phyloP scores from a whole-genome alignment of 2,888 invertebrate genomes.

The Pandemis cinnamomeana region DNA sequence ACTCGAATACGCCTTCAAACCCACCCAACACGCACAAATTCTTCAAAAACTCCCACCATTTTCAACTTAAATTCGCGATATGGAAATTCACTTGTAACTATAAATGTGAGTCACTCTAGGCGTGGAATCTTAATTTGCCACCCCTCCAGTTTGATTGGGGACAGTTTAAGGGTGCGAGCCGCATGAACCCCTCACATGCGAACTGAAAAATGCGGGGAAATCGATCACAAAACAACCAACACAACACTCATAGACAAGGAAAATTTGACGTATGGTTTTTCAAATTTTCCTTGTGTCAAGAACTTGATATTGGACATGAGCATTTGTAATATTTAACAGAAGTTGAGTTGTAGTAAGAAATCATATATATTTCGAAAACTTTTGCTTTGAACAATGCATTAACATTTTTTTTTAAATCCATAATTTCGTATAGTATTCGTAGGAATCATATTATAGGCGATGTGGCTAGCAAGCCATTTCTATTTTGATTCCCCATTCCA shows the following conservation, averaged over 20 bases:
- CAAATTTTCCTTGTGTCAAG: background rate
- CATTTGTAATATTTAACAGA: no score
- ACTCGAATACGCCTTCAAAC: background rate
- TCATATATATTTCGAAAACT: no score
- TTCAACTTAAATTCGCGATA: constrained; percentile 21
- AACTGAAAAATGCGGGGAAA: constrained; percentile 41
- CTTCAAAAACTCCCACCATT: constrained; percentile 26
- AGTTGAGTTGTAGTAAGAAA: no score
- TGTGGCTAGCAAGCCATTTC: no score
- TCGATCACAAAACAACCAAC: constrained; percentile 42
- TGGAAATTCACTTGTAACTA: constrained; percentile 13
- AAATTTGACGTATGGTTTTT: constrained; percentile 27
- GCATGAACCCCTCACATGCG: constrained; percentile 18
- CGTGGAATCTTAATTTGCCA: background rate
- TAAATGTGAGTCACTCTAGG: constrained; percentile 15
- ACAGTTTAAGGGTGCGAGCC: constrained; percentile 6
- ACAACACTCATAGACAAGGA: constrained; percentile 34
- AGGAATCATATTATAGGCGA: no score
- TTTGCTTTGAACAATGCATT: no score
- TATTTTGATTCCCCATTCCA: no score
- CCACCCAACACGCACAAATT: background rate
- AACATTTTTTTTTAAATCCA: no score
- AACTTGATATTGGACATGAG: background rate
- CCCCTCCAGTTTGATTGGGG: background rate
- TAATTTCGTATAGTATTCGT: no score